Base-by-base conservation (phyloP, 1,140 invertebrate species). In the Dreissena rostriformis region DNA sequence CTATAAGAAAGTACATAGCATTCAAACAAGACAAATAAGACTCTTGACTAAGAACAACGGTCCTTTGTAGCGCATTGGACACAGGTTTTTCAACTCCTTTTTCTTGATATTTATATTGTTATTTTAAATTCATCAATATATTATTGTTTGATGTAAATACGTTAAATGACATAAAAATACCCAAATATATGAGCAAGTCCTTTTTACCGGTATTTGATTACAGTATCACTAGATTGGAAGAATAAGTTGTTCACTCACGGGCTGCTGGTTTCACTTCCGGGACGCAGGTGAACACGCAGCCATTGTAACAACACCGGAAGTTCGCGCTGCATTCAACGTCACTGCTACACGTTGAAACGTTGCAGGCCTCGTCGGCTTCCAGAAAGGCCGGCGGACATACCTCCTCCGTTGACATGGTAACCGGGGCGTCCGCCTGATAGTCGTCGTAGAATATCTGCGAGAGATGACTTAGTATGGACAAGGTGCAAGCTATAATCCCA, bases 371-470 rank as follows among this genome's bases (percentile, higher is more conserved):
- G 22, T 49, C 49, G 7, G 74, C 73, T 55, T 75, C 72, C 65
- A 73, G 81, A 65, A 83, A 39, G 7, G 81, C 81, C 26, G 57
- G 81, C 8, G 81, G 81, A 76, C 81, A 83, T 12, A 83, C 55
- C 19, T 81, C 79, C 0, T 22, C 14, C 4, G 39, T 39, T 52
- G 66, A 29, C 14, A 15, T 65, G 1, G 39, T 17, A 7, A 53
- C 26, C 12, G 70, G 79, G n/a, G 68, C 28, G 39, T 81, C 79
- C 11, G 79, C 71, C 29, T 81, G 79, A 26, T 81, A 81, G 55
- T 81, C 79, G 15, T 81, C 79, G 39, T 81, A 81, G 52, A 65
- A 63, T 73, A 81, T 65, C 79, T 81, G 53, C 65, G 61, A 17
- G 72, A 39, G 2, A 8, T 39, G 8, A 39, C 8, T 5, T 39